Conservation (phyloP, 1,140 invertebrate species). For the Glossosoma conforme region DNA sequence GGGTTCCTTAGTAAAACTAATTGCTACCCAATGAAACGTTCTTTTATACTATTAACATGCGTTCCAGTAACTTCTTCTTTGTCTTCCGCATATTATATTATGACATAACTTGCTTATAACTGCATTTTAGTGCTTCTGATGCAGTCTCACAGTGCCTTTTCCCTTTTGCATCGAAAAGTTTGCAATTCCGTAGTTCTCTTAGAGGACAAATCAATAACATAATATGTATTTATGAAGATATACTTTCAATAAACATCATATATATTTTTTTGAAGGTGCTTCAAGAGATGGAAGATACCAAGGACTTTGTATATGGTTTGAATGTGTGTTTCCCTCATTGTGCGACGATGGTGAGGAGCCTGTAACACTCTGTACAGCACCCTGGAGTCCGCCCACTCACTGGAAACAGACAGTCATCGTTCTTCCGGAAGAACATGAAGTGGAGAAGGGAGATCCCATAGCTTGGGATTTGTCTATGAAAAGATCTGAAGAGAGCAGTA, state of each 20-base stretch:
- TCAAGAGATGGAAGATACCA: constrained; percentile 61
- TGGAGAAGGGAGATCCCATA: constrained; percentile 58
- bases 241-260: not conserved
- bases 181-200: too few relatives aligned
- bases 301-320: constrained; percentile 67
- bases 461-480: constrained; percentile 62
- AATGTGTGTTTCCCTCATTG: constrained; percentile 52
- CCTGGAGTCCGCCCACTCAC: constrained; percentile 73
- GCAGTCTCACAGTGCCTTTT: too few relatives aligned
- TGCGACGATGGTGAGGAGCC: constrained; percentile 32
- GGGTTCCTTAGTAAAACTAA: too few relatives aligned
- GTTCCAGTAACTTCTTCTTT: too few relatives aligned
- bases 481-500: constrained; percentile 35
- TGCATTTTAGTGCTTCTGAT: too few relatives aligned
- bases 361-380: constrained; percentile 70
- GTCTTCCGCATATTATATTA: too few relatives aligned
- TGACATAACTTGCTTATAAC: too few relatives aligned
- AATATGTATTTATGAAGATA: not conserved
- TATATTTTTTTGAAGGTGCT: constrained; percentile 37
- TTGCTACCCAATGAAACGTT: too few relatives aligned
- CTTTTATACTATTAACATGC: too few relatives aligned
- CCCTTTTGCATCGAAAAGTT: too few relatives aligned
- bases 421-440: constrained; percentile 49
- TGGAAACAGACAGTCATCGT: constrained; percentile 97
- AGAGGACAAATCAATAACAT: too few relatives aligned